phyloP scores from a whole-genome alignment of 2,113 vertebrate species.

The Ceuthmochares aereus region DNA sequence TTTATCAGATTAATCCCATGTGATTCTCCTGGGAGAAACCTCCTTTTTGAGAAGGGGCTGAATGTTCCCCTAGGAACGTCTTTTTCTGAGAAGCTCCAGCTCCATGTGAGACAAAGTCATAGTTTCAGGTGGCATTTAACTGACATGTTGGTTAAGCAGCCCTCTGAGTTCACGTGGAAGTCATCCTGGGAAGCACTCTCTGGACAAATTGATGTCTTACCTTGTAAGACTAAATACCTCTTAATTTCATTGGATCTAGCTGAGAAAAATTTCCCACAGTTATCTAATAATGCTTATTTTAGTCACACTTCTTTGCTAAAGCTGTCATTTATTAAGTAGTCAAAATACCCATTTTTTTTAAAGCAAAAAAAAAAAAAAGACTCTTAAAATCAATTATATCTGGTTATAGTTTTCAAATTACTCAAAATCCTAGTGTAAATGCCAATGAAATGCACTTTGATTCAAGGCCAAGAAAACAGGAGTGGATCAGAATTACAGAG shows the following conservation, averaged over 20 bases:
- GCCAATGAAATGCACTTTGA: not conserved
- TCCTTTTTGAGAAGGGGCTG: not conserved
- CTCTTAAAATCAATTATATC: not conserved
- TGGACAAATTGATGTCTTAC: fast-evolving
- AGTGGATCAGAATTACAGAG: not conserved
- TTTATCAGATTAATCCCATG: not conserved
- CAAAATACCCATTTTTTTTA: not conserved
- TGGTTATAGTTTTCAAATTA: not conserved
- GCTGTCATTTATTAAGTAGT: not conserved
- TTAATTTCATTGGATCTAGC: not conserved
- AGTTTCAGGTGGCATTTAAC: not conserved
- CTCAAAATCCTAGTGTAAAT: not conserved
- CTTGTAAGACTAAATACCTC: not conserved
- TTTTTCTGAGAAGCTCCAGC: not conserved
- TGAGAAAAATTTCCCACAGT: not conserved
- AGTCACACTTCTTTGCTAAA: not conserved
- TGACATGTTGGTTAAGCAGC: not conserved
- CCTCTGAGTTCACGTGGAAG: not conserved
- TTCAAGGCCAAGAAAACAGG: not conserved
- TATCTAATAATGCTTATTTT: not conserved
- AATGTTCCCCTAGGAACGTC: not conserved
- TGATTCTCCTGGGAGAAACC: not conserved
- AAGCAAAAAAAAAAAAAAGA: not conserved
- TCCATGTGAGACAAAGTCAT: not conserved
- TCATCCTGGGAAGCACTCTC: fast-evolving